phyloP scores from a whole-genome alignment of 1,140 invertebrate genomes.

The Bemisia tabaci region DNA sequence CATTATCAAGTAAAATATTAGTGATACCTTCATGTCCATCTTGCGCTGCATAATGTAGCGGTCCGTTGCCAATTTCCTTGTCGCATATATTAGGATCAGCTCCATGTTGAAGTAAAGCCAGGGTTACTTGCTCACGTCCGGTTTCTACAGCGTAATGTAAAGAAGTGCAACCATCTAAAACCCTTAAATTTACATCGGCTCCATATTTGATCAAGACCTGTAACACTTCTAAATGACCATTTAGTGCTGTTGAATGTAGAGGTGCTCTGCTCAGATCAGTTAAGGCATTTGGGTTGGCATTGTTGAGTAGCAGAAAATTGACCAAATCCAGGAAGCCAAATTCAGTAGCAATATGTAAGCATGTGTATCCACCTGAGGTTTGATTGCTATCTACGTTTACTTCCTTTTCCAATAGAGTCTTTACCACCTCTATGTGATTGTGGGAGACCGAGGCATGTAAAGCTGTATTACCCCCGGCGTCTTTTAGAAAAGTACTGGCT shows the following conservation, averaged over 20 bases:
- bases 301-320: slow-evolving; percentile 11
- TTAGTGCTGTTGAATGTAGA: slow-evolving; percentile 36
- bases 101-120: slow-evolving; percentile 14
- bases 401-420: slow-evolving; percentile 3
- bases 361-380: not conserved
- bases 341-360: slow-evolving; percentile 15
- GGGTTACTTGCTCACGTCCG: slow-evolving; percentile 10
- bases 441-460: not conserved
- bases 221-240: slow-evolving; percentile 54
- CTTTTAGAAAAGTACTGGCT: slow-evolving; percentile 5
- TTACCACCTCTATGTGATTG: not conserved
- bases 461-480: not conserved
- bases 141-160: slow-evolving; percentile 15
- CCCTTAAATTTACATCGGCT: slow-evolving; percentile 45
- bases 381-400: not conserved
- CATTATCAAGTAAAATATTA: slow-evolving; percentile 73
- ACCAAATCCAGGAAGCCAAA: slow-evolving; percentile 12
- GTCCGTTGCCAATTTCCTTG: slow-evolving; percentile 37
- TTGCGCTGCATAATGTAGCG: slow-evolving; percentile 81
- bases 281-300: slow-evolving; percentile 14
- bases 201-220: slow-evolving; percentile 47
- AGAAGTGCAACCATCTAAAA: slow-evolving; percentile 12
- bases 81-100: slow-evolving; percentile 7
- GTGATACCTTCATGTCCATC: slow-evolving; percentile 82
- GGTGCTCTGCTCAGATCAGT: slow-evolving; percentile 11